These are phyloP conservation scores for Pterois miles DNA, from an alignment of 2,797 vertebrate species.

Conservation along the genomic window DNA sequence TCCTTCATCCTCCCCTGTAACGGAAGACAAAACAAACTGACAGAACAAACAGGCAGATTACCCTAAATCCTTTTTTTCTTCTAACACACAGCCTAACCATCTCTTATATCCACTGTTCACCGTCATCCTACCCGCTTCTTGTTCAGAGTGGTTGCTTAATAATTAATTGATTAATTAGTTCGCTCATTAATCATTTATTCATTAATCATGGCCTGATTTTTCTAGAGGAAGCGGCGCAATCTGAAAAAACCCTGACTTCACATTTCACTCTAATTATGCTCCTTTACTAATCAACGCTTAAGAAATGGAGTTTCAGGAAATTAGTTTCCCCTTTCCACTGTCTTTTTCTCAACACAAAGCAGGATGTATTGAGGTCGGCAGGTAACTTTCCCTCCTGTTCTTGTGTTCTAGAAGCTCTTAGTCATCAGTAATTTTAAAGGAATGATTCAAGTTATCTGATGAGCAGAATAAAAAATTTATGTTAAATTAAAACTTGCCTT, in stretches of 20 bases:
- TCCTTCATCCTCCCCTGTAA: slow-evolving; percentile 41
- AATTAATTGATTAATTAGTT: slow-evolving; percentile 89
- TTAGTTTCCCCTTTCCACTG: slow-evolving; percentile 70
- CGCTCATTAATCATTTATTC: slow-evolving; percentile 88
- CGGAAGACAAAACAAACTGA: slow-evolving; percentile 70
- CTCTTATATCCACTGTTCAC: slow-evolving; percentile 70
- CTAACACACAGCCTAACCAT: slow-evolving; percentile 60
- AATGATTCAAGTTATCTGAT: slow-evolving; percentile 69
- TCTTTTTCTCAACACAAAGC: slow-evolving; percentile 74
- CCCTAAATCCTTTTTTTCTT: slow-evolving; percentile 58
- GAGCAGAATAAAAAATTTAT: slow-evolving; percentile 57
- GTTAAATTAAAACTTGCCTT: slow-evolving; percentile 67
- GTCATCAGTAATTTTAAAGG: slow-evolving; percentile 77
- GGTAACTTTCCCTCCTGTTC: slow-evolving; percentile 64
- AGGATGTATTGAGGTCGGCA: slow-evolving; percentile 79
- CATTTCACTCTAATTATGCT: slow-evolving; percentile 87
- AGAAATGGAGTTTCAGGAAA: slow-evolving; percentile 86
- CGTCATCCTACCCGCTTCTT: slow-evolving; percentile 70
- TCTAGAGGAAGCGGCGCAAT: slow-evolving; percentile 83
- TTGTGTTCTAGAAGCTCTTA: slow-evolving; percentile 65
- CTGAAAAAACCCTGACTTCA: slow-evolving; percentile 84
- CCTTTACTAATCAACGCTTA: slow-evolving; percentile 86
- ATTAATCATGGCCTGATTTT: slow-evolving; percentile 88
- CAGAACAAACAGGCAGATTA: slow-evolving; percentile 72
- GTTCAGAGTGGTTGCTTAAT: slow-evolving; percentile 85